Evolutionary conservation across 2,888 invertebrate genomes (phyloP).

Genomic region (Agonopterix subpropinquella): DNA sequence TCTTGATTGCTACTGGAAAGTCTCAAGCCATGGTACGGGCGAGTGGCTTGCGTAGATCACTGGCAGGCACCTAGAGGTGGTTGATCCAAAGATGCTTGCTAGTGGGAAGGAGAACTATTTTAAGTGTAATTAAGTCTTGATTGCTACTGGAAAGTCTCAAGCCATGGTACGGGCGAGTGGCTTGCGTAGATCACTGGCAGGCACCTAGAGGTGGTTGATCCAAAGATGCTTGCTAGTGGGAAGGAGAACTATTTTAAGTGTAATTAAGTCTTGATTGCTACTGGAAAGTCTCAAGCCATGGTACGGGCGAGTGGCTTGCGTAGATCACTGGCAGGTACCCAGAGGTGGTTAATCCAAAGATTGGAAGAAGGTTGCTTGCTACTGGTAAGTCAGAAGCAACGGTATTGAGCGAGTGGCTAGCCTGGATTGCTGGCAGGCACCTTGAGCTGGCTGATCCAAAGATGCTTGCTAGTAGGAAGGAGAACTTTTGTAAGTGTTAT

Average conservation of each 20-base stretch:
- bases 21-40: slow-evolving; percentile 26
- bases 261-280: background rate
- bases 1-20: too few relatives aligned
- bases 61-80: slow-evolving; percentile 90
- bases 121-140: slow-evolving; percentile 59
- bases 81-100: slow-evolving; percentile 90
- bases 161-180: slow-evolving; percentile 64
- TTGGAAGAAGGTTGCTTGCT: slow-evolving; percentile 50
- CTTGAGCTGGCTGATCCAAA: slow-evolving; percentile 94
- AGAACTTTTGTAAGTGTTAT: slow-evolving; percentile 86
- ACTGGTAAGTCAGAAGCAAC: slow-evolving; percentile 67
- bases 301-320: slow-evolving; percentile 77
- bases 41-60: slow-evolving; percentile 87
- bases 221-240: slow-evolving; percentile 88
- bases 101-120: slow-evolving; percentile 92
- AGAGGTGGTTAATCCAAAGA: slow-evolving; percentile 91
- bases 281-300: too few relatives aligned
- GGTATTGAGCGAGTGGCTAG: slow-evolving; percentile 79
- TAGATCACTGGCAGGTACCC: slow-evolving; percentile 91
- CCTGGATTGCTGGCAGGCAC: slow-evolving; percentile 88
- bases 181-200: slow-evolving; percentile 88
- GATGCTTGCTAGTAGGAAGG: slow-evolving; percentile 89
- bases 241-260: slow-evolving; percentile 92
- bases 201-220: slow-evolving; percentile 92
- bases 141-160: too few relatives aligned